Evolutionary conservation across 2,797 vertebrate species (phyloP).

Genomic region (Enteromius argenteus): DNA sequence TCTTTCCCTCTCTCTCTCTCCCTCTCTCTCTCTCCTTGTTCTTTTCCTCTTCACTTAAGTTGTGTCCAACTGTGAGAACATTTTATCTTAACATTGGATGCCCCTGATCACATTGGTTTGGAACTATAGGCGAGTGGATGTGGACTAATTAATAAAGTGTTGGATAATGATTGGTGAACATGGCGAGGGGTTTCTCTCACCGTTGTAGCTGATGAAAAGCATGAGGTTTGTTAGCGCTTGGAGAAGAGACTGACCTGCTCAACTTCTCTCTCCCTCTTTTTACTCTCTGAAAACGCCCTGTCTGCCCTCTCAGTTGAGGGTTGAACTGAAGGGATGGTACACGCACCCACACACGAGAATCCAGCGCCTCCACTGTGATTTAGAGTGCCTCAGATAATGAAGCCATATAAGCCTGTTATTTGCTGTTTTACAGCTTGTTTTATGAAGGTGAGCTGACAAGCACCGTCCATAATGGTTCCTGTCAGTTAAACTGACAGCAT

Average conservation of each 20-base stretch:
- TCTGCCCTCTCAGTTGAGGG: constrained; percentile 61
- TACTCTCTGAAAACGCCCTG: constrained; percentile 17
- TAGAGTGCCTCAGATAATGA: constrained; percentile 80
- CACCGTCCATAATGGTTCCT: constrained; percentile 86
- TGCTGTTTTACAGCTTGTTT: constrained; percentile 85
- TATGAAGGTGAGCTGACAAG: constrained; percentile 87
- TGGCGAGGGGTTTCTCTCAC: constrained; percentile 46
- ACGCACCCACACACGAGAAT: constrained; percentile 60
- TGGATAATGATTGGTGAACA: constrained; percentile 58
- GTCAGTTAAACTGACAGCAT: constrained; percentile 90
- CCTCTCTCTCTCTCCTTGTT: constrained; percentile 9
- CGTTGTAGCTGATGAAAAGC: constrained; percentile 51
- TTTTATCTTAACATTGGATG: constrained; percentile 57
- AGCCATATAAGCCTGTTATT: constrained; percentile 86
- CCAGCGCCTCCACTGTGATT: constrained; percentile 74
- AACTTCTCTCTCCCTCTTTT: constrained; percentile 27
- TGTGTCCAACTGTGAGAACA: constrained; percentile 51
- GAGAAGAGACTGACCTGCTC: constrained; percentile 29
- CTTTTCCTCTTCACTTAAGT: constrained; percentile 35
- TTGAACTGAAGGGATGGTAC: constrained; percentile 38
- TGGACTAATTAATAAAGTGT: constrained; percentile 61
- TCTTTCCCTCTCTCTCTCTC: neutral
- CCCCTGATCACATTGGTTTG: constrained; percentile 52
- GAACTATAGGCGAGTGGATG: constrained; percentile 52
- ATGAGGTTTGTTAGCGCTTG: constrained; percentile 51